Conservation (phyloP, 2,888 invertebrate species). For the Epinotia demarniana region DNA sequence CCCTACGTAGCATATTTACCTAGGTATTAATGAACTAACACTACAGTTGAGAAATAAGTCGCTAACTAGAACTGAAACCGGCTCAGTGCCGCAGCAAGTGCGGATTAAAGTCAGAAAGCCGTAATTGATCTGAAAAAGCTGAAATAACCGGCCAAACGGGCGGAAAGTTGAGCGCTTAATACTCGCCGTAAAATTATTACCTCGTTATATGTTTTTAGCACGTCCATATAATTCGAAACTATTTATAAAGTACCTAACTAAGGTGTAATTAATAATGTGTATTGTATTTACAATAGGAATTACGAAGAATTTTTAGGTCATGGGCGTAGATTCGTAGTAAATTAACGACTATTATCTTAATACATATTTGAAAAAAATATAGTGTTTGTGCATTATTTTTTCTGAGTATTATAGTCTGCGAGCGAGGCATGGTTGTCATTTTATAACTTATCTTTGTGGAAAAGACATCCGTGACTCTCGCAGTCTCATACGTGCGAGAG, state of each 20-base stretch:
- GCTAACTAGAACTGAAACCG: slow-evolving; percentile 40
- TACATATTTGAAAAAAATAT: too few species aligned
- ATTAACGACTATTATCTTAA: too few species aligned
- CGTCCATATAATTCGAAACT: background rate
- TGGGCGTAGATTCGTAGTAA: too few species aligned
- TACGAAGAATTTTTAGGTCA: background rate
- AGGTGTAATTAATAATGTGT: background rate
- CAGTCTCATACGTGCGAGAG: too few species aligned
- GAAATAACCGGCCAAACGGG: slow-evolving; percentile 36
- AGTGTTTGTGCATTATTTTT: too few species aligned
- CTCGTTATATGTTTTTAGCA: background rate
- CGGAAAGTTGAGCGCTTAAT: slow-evolving; percentile 37
- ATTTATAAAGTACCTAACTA: background rate
- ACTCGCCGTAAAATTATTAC: slow-evolving; percentile 15
- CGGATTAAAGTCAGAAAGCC: slow-evolving; percentile 43
- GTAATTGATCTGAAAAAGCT: slow-evolving; percentile 45
- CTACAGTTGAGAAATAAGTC: slow-evolving; percentile 29
- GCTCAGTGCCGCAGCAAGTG: slow-evolving; percentile 38
- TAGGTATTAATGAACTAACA: slow-evolving; percentile 17
- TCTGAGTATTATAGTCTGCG: too few species aligned
- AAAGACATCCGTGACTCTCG: too few species aligned
- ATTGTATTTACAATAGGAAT: background rate
- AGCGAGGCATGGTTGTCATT: too few species aligned
- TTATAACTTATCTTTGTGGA: too few species aligned
- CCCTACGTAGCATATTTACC: background rate